phyloP scores from a whole-genome alignment of 2,797 vertebrate genomes.

The Darevskia nairensis region DNA sequence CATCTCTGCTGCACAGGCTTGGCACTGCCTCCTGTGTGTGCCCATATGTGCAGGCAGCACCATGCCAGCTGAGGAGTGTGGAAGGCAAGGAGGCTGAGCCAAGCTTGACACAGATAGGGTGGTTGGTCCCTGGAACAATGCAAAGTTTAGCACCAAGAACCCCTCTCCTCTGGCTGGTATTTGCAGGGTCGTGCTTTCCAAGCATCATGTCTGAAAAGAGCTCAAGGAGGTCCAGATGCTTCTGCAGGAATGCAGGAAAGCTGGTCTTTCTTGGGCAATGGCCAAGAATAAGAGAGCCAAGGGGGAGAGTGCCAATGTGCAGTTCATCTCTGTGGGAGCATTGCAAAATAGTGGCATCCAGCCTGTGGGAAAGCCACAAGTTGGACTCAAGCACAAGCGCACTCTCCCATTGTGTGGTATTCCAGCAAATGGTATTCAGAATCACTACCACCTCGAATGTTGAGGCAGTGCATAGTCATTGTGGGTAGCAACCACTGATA shows the following conservation, averaged over 20 bases:
- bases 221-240: background rate
- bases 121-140: constrained; percentile 51
- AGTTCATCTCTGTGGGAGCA: no score
- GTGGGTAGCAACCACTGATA: no score
- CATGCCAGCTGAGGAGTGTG: constrained; percentile 12
- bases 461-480: no score
- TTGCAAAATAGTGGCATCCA: no score
- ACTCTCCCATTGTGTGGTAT: no score
- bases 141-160: constrained; percentile 38
- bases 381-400: no score
- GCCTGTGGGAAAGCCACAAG: no score
- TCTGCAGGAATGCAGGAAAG: fast-evolving
- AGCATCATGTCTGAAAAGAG: background rate
- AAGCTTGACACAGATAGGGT: constrained; percentile 41
- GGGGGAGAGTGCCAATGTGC: background rate
- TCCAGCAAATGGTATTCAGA: no score
- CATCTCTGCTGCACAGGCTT: constrained; percentile 19
- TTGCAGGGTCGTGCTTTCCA: constrained; percentile 12
- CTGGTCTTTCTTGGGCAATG: background rate
- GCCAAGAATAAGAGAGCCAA: background rate
- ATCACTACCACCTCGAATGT: no score
- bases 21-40: constrained; percentile 32
- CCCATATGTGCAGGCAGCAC: constrained; percentile 53
- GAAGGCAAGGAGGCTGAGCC: constrained; percentile 40
- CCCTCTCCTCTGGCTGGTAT: constrained; percentile 45